Evolutionary conservation across 2,888 invertebrate species (phyloP), one percentile per base, ranked within the genome.

Genomic region (Entomobrya proxima): DNA sequence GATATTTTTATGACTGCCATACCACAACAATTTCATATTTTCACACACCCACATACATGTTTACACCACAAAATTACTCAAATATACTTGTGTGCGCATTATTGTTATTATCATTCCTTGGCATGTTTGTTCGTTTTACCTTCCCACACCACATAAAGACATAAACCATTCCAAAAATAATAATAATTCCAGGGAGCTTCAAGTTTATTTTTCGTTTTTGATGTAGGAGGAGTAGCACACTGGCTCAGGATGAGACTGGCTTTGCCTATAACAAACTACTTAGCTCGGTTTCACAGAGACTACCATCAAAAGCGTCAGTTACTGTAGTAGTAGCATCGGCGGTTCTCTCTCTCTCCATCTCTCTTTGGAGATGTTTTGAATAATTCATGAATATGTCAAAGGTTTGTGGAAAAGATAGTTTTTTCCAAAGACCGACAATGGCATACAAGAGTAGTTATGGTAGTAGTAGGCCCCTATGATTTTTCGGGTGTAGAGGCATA

Each of bases 381-480:
- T 88, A 88, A 88, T 88, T 88, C 88, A 88, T 88, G 88, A 88
- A 86, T 81, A 87, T 88, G 88, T 88, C 88, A 88, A 88, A 88
- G 87, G 85, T 86, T 87, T 88, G 80, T 84, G 84, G 82, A 84
- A 86, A 80, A 81, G 69, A 85, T 85, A 52, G 50, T 74, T 67
- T 72, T 82, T 85, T 69, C 55, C 76, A 80, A 44, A 47, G 50
- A 61, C 80, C 85, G 80, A 85, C 75, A 80, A 85, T 80, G 67
- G 61, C 75, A 74, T 50, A n/a, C 74, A 3, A 72, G 7, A 11
- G 44, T 44, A n/a, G n/a, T n/a, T n/a, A n/a, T n/a, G n/a, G n/a
- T n/a, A n/a, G n/a, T n/a, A n/a, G n/a, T n/a, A n/a, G 7, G 21
- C 82, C 77, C 74, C 21, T 64, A 74, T 79, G 78, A 85, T 79